Evolutionary conservation across 2,797 vertebrate species (phyloP).

Genomic region (Clarias fuscus): DNA sequence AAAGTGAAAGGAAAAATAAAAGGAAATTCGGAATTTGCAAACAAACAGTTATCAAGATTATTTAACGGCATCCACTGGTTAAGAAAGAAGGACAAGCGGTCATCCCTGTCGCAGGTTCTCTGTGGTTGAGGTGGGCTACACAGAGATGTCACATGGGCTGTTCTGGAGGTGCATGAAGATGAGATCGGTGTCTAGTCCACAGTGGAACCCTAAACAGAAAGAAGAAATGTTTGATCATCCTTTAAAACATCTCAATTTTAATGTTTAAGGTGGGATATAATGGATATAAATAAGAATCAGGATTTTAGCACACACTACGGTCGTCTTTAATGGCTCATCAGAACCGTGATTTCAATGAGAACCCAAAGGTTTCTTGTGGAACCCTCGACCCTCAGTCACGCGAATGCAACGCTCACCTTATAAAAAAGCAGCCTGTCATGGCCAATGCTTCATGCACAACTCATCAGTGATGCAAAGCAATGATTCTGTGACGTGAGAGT

Average conservation of each 20-base stretch:
- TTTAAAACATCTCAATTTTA: neutral
- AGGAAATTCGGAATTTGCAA: neutral
- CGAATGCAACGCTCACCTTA: neutral
- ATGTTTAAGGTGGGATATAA: neutral
- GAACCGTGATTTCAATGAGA: neutral
- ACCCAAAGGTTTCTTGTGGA: neutral
- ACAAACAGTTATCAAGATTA: constrained; percentile 14
- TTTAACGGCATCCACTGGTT: constrained; percentile 32
- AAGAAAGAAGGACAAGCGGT: constrained; percentile 9
- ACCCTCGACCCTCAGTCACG: neutral
- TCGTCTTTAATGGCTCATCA: neutral
- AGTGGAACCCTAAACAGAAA: constrained; percentile 27
- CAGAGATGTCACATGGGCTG: neutral
- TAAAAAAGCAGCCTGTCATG: neutral
- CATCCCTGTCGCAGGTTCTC: constrained; percentile 41
- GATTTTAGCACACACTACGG: neutral
- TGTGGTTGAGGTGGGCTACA: constrained; percentile 18
- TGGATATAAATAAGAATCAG: neutral
- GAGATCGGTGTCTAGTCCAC: constrained; percentile 20
- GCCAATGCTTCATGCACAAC: neutral
- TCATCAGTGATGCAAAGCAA: constrained; percentile 7
- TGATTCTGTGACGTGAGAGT: neutral
- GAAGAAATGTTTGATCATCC: constrained; percentile 3
- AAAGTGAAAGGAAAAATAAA: constrained; percentile 48
- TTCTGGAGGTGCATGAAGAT: constrained; percentile 32